Base-by-base conservation (phyloP, 53 echinoderm and acorn worm genomes). In the Hippasteria phrygiana region DNA sequence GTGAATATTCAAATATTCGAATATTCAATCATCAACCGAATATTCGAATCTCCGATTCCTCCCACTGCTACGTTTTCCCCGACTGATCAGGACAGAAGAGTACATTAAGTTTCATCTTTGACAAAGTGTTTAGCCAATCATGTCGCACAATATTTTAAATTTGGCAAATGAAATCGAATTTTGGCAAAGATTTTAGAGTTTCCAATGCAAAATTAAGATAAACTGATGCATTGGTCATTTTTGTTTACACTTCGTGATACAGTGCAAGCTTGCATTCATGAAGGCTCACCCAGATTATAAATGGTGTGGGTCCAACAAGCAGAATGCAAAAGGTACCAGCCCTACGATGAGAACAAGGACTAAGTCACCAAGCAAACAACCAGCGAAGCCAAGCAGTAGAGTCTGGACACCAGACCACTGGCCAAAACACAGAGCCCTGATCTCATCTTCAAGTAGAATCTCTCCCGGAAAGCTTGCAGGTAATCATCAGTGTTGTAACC, bases 211-310 rank as follows among this genome's bases (percentile, higher is more conserved):
- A n/a, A n/a, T n/a, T n/a, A n/a, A n/a, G n/a, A n/a, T n/a, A n/a
- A n/a, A n/a, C n/a, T n/a, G n/a, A n/a, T n/a, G n/a, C n/a, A n/a
- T n/a, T n/a, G n/a, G n/a, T n/a, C n/a, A n/a, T n/a, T n/a, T n/a
- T n/a, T n/a, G n/a, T n/a, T n/a, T n/a, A n/a, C n/a, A n/a, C n/a
- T 66, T 31, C 31, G 50, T 10, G 6, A 17, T 43, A 22, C 77
- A 94, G 94, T 94, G 94, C 27, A 94, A 94, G 43, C 79, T 90
- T 41, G 92, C 94, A 12, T 94, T 94, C 51, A 92, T 94, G 94
- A 94, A 94, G 53, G 94, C 94, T 2, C 92, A 94, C 50, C 94
- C 94, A 2, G 88, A 79, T n/a, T 94, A 94, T 67, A 90, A 90
- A 69, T 94, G 94, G 94, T 92, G 94, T 51, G 94, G 94, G 5